Evolutionary conservation across 2,888 invertebrate species (phyloP), one percentile per base, ranked within the genome.

Genomic region (Drosophila barbarae): DNA sequence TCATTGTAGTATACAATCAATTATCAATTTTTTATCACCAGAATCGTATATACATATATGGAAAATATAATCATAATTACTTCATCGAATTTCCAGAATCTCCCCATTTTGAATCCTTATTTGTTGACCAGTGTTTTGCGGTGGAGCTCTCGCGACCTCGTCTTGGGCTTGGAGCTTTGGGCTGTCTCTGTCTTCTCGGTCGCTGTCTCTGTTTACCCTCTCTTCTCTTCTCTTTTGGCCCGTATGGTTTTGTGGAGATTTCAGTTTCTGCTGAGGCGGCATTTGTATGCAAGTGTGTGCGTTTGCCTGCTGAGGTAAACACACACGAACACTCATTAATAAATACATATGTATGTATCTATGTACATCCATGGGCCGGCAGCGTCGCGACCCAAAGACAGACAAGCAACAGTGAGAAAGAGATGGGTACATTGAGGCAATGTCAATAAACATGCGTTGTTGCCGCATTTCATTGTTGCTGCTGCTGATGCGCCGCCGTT

Each of bases 401-500:
- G 72, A 72, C 74, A 75, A 71, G 46, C 41, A 56, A 56, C 39
- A 70, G 56, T 23, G 36, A 54, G 6, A 59, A 30, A 44, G 41
- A 28, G 39, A 52, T 9, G 42, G 58, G 23, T 56, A 56, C 39
- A 72, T 82, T 76, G 76, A 79, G 73, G 82, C 82, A 79, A 79
- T 79, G 82, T 79, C 79, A 79, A 79, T 79, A 82, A 82, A 76
- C 82, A 78, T 81, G 82, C 79, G 79, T 69, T 73, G 79, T 79
- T 79, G 79, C 79, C 79, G 63, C 68, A 60, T 77, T 79, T 79
- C 79, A 79, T 72, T 69, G 74, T 72, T 63, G 76, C 60, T 39
- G 64, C 49, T 60, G 71, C 47, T 58, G 38, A 47, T 70, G 54
- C 34, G 49, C 42, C 57, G 50, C 21, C 51, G 39, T 4, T 73